Conservation (phyloP, 2,113 vertebrate species). For the Arothron firmamentum region DNA sequence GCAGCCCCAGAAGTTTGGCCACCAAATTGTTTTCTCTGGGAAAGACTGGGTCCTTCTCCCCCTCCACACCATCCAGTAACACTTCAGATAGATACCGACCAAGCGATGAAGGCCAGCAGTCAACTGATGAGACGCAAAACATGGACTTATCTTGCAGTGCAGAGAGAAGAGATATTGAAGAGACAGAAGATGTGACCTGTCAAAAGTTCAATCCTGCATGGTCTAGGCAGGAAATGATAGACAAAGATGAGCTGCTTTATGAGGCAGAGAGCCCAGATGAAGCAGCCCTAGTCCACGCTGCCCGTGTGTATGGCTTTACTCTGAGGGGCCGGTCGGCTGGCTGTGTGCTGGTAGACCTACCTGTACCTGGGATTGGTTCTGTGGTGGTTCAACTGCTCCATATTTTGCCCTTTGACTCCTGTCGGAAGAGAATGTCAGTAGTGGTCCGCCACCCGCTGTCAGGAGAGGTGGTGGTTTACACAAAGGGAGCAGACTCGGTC, state of each 20-base stretch:
- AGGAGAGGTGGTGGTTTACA: slow-evolving; percentile 84
- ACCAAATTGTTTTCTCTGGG: slow-evolving; percentile 72
- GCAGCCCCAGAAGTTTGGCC: slow-evolving; percentile 68
- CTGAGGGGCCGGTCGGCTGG: slow-evolving; percentile 83
- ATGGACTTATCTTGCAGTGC: not conserved
- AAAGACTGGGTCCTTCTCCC: slow-evolving; percentile 63
- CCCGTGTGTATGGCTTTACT: slow-evolving; percentile 83
- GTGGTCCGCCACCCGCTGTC: slow-evolving; percentile 89
- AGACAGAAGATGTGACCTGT: not conserved
- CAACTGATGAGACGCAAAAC: not conserved
- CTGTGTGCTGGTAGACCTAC: slow-evolving; percentile 81
- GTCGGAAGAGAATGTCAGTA: slow-evolving; percentile 92
- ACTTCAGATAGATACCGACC: slow-evolving; percentile 1
- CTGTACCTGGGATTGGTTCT: slow-evolving; percentile 76
- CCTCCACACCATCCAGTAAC: slow-evolving; percentile 11
- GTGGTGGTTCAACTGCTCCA: slow-evolving; percentile 84
- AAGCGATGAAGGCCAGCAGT: slow-evolving; percentile 1
- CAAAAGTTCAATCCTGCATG: not conserved
- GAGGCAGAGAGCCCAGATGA: slow-evolving; percentile 95
- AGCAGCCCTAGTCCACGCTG: slow-evolving; percentile 87
- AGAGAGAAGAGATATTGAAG: slow-evolving; percentile 7
- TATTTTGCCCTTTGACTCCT: slow-evolving; percentile 87
- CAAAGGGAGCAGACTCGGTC: slow-evolving; percentile 89
- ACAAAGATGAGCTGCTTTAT: slow-evolving; percentile 78
- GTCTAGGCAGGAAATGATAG: not conserved